phyloP scores from a whole-genome alignment of 2,888 invertebrate species.

The Ptychoptera contaminata region DNA sequence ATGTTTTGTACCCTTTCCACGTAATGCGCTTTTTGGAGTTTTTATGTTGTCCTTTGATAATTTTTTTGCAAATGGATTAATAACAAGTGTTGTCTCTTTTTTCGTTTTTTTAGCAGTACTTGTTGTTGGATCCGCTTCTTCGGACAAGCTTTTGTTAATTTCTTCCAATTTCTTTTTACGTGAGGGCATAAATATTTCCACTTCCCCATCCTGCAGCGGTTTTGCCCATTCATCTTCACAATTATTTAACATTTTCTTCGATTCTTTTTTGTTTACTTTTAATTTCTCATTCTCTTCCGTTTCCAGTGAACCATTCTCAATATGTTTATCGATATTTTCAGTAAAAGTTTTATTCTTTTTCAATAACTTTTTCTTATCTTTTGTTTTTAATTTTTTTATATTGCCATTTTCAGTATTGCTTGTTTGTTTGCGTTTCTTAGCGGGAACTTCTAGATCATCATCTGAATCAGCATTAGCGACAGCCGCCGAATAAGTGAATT shows the following conservation, averaged over 20 bases:
- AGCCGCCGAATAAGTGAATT: conserved; percentile 17
- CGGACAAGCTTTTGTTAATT: conserved; percentile 18
- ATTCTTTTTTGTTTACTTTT: background rate
- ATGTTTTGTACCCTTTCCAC: background rate
- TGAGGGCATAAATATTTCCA: conserved; percentile 24
- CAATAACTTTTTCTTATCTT: conserved; percentile 13
- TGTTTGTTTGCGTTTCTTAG: conserved; percentile 6
- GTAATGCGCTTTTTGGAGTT: conserved; percentile 8
- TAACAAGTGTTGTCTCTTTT: conserved; percentile 11
- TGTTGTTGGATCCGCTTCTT: conserved; percentile 12
- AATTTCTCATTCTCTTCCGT: conserved; percentile 4
- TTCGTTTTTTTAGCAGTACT: conserved; percentile 7
- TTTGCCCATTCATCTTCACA: conserved; percentile 26
- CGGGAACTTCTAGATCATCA: conserved; percentile 14
- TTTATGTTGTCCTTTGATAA: conserved; percentile 2
- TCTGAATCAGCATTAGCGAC: conserved; percentile 12
- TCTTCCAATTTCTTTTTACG: conserved; percentile 21
- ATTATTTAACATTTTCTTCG: conserved; percentile 1
- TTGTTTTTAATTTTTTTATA: background rate
- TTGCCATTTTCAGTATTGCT: background rate
- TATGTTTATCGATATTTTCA: conserved; percentile 12
- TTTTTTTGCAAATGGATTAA: conserved; percentile 16
- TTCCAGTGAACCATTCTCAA: conserved; percentile 10
- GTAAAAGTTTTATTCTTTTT: conserved; percentile 23
- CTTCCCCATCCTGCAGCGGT: conserved; percentile 30